Conservation (phyloP, 2,888 invertebrate species). For the Papilio demoleus region DNA sequence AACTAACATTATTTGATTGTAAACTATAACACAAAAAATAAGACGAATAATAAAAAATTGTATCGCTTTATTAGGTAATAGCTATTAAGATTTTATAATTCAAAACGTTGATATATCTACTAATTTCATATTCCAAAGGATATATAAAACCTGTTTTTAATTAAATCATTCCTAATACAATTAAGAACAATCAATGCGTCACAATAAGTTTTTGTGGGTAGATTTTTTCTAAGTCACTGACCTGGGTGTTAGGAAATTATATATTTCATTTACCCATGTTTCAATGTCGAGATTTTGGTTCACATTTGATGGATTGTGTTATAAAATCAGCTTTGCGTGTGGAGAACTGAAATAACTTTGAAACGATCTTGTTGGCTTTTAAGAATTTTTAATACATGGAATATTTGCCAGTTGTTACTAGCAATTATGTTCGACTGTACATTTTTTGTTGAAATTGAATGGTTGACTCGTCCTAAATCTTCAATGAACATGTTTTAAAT, state of each 20-base stretch:
- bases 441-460: not conserved
- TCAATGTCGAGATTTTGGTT: slow-evolving; percentile 36
- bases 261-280: slow-evolving; percentile 40
- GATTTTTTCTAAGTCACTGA: slow-evolving; percentile 39
- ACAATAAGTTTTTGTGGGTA: slow-evolving; percentile 5
- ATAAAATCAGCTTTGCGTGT: slow-evolving; percentile 21
- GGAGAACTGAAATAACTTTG: slow-evolving; percentile 18
- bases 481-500: not conserved
- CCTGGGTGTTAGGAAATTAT: slow-evolving; percentile 41
- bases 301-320: slow-evolving; percentile 44
- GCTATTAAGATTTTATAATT: not conserved
- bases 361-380: not conserved
- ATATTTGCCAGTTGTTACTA: not conserved
- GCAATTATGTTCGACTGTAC: too few relatives aligned
- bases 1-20: too few relatives aligned
- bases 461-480: not conserved
- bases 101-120: not conserved
- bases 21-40: too few relatives aligned
- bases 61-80: not conserved
- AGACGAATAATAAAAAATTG: too few relatives aligned
- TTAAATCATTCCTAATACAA: slow-evolving; percentile 2
- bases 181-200: slow-evolving; percentile 14
- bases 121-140: not conserved
- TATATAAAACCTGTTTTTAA: not conserved
- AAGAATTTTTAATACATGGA: not conserved